Conservation (phyloP, 2,888 invertebrate genomes). For the Ceriagrion tenellum region DNA sequence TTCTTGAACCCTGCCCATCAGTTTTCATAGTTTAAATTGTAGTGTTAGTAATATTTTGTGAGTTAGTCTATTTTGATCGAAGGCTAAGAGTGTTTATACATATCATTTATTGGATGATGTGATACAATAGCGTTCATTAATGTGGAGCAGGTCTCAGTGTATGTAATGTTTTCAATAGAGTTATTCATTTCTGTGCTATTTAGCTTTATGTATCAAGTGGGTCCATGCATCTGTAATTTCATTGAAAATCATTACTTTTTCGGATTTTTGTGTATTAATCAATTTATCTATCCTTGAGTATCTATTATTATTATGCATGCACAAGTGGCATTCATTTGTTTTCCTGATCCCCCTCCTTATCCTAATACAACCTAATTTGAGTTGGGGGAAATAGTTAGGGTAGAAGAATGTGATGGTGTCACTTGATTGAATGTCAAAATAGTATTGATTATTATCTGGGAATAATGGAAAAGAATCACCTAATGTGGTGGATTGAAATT, state of each 20-base stretch:
- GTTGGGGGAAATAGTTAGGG: background rate
- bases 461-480: background rate
- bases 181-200: background rate
- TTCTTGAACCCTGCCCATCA: background rate
- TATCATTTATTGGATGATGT: background rate
- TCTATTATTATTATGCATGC: background rate
- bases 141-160: background rate
- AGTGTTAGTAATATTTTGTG: background rate
- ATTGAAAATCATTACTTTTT: background rate
- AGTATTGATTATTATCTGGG: background rate
- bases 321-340: background rate
- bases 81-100: background rate
- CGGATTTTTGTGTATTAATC: background rate
- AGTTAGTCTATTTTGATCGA: background rate
- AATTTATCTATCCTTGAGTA: background rate
- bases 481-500: background rate
- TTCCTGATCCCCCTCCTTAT: background rate
- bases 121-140: background rate
- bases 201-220: background rate
- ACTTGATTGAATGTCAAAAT: background rate
- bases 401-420: slow-evolving; percentile 24
- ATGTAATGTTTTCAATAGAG: background rate
- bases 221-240: background rate
- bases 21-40: background rate
- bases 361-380: background rate